phyloP scores from a whole-genome alignment of 30 jellyfish, hydroid and myxozoan genomes.

The Cassiopea xamachana region DNA sequence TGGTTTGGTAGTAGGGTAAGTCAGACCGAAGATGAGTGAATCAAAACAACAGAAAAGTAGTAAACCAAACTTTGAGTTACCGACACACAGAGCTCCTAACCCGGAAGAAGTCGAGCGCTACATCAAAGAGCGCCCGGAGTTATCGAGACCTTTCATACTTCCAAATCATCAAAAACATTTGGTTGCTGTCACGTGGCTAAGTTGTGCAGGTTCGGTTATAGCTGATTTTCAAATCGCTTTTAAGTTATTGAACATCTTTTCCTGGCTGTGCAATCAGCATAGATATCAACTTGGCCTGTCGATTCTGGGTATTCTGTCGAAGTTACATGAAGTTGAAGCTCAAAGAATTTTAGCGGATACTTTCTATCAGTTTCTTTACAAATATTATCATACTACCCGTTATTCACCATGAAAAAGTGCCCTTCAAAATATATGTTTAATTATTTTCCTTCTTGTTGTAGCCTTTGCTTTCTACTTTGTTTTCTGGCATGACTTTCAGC shows the following conservation, averaged over 20 bases:
- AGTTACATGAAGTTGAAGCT: no score
- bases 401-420: no score
- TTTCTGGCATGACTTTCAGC: constrained; percentile 57
- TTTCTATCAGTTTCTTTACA: no score
- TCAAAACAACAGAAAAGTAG: background rate
- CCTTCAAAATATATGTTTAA: background rate
- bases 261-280: background rate
- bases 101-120: constrained; percentile 61
- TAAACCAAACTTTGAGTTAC: constrained; percentile 1
- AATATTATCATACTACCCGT: no score
- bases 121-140: constrained; percentile 58
- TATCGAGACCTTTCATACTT: constrained; percentile 48
- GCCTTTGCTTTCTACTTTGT: constrained; percentile 43
- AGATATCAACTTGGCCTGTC: no score
- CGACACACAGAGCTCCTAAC: constrained; percentile 27
- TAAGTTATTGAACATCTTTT: background rate
- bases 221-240: background rate
- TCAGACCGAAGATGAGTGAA: background rate
- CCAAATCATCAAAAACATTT: constrained; percentile 70
- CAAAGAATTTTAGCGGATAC: no score
- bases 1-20: background rate
- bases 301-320: no score
- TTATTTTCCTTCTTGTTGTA: background rate
- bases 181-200: constrained; percentile 59
- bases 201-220: constrained; percentile 19